A percentile compares a stretch with the other conserved stretches of the same genome.
Evolutionary conservation across 2,888 invertebrate genomes (phyloP).

Genomic region (Phorcus lineatus): DNA sequence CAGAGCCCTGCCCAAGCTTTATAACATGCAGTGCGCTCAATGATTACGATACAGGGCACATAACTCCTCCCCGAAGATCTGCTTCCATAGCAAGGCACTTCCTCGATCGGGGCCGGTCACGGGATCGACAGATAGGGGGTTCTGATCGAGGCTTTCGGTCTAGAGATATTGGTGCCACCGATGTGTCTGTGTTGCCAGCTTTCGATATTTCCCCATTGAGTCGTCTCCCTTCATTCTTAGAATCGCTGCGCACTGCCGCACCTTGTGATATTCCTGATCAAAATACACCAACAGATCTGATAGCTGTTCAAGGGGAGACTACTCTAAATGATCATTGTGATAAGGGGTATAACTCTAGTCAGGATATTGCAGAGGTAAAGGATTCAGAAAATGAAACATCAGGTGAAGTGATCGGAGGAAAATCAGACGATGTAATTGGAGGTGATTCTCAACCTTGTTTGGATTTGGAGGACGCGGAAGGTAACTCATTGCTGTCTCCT

Average conservation of each 20-base stretch:
- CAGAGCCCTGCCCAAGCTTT: not conserved
- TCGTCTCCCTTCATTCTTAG: constrained; percentile 13
- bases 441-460: not conserved
- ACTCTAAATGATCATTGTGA: not conserved
- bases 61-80: constrained; percentile 1
- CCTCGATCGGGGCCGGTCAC: constrained; percentile 7
- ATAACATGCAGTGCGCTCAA: not conserved
- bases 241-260: not conserved
- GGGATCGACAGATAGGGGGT: not conserved
- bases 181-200: not conserved
- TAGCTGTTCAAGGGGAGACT: not conserved
- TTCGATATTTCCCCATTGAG: not conserved
- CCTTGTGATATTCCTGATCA: not conserved
- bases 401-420: not conserved
- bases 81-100: not conserved
- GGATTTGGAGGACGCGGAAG: not conserved
- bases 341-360: not conserved
- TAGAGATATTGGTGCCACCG: not conserved
- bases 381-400: not conserved
- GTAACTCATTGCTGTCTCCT: constrained; percentile 22
- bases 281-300: not conserved
- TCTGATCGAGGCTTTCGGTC: not conserved
- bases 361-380: not conserved
- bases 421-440: not conserved
- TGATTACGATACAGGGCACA: not conserved